These are phyloP conservation scores for Reticulitermes lucifugus DNA, from an alignment of 2,888 invertebrate species.

Conservation along the genomic window DNA sequence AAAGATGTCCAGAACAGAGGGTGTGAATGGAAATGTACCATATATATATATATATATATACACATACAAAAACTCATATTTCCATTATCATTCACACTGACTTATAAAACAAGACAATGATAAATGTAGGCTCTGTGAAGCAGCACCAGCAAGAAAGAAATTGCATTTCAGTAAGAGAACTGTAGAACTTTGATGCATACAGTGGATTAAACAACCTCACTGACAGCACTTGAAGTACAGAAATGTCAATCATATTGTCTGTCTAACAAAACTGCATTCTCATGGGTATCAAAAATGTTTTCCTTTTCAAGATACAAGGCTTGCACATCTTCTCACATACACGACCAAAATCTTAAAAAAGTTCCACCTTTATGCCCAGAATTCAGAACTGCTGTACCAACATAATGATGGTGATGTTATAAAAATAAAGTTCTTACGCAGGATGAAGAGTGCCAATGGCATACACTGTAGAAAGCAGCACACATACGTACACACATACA, in stretches of 20 bases:
- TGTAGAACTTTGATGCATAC: background rate
- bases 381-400: background rate
- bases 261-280: background rate
- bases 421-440: constrained; percentile 14
- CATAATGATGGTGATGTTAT: background rate
- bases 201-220: background rate
- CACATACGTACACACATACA: background rate
- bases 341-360: background rate
- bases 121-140: background rate
- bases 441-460: background rate
- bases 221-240: background rate
- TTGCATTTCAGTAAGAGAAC: background rate
- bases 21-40: too few relatives aligned
- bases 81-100: background rate
- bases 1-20: background rate
- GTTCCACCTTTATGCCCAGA: background rate
- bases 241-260: constrained; percentile 10
- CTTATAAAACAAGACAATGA: constrained; percentile 6
- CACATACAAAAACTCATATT: background rate
- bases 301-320: background rate
- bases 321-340: background rate
- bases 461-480: background rate
- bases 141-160: constrained; percentile 4
- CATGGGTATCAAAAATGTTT: background rate
- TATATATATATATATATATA: too few relatives aligned